Percentiles rank a stretch among this genome's conserved stretches.
Conservation (phyloP, 2,113 vertebrate genomes). For the Silurus asotus region DNA sequence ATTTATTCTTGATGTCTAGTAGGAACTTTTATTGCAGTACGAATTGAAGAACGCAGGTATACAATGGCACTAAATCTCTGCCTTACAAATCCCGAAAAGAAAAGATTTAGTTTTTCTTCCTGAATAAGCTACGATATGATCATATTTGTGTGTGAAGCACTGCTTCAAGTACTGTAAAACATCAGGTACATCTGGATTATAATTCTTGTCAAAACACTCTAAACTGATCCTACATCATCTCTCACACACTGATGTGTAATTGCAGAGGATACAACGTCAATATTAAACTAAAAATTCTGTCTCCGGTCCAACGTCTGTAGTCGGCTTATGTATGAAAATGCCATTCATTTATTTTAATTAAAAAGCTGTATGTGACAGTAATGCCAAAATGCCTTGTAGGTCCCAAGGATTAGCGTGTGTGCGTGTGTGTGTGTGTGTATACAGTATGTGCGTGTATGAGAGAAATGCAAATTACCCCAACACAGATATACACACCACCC, state of each 20-base stretch:
- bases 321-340: slow-evolving; percentile 32
- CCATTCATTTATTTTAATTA: slow-evolving; percentile 23
- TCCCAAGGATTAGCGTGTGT: slow-evolving; percentile 26
- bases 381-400: neutral
- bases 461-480: neutral
- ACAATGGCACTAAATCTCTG: neutral
- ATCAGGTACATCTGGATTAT: neutral
- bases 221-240: neutral
- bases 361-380: slow-evolving; percentile 27
- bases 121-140: neutral
- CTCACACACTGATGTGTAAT: neutral
- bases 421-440: slow-evolving; percentile 22
- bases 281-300: neutral
- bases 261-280: neutral
- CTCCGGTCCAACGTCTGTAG: neutral
- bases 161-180: neutral
- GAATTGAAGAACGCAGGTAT: neutral
- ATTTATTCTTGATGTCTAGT: too few species aligned
- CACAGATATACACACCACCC: neutral
- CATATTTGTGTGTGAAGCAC: neutral
- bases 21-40: too few species aligned
- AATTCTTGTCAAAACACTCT: neutral
- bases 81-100: neutral
- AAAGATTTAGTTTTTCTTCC: neutral
- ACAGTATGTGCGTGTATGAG: slow-evolving; percentile 3